These are phyloP conservation scores for Coelopa pilipes DNA, from an alignment of 2,888 invertebrate species.

Conservation along the genomic window DNA sequence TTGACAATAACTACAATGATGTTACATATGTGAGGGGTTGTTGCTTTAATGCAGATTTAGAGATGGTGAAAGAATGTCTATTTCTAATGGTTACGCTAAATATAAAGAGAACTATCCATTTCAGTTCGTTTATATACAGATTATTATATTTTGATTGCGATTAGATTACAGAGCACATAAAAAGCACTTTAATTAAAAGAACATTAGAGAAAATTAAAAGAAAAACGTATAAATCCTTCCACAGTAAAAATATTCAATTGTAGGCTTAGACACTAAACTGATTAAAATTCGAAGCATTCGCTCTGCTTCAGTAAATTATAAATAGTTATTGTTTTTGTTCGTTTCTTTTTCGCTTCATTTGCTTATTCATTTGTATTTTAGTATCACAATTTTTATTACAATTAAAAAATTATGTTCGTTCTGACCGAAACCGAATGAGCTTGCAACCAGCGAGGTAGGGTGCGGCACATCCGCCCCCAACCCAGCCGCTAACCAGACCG, in stretches of 20 bases:
- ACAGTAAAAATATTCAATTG: too few species aligned
- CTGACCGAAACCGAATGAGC: slow-evolving; percentile 3
- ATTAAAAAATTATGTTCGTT: slow-evolving; percentile 1
- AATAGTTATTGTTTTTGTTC: slow-evolving; percentile 12
- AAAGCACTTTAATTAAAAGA: background rate
- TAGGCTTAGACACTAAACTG: background rate
- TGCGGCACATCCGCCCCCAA: background rate
- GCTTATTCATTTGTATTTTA: slow-evolving; percentile 23
- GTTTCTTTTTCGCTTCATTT: slow-evolving; percentile 24
- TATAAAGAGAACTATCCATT: background rate
- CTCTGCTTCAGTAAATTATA: slow-evolving; percentile 3
- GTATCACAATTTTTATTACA: slow-evolving; percentile 32
- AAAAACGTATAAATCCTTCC: background rate
- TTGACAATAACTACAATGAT: slow-evolving; percentile 6
- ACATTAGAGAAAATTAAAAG: background rate
- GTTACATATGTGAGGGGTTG: too few species aligned
- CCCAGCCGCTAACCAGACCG: background rate
- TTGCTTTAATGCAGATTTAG: too few species aligned
- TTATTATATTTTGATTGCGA: background rate
- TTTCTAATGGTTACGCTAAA: background rate
- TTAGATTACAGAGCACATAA: background rate
- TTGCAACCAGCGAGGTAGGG: background rate
- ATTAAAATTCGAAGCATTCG: background rate
- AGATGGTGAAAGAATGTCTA: background rate
- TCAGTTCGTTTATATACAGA: too few species aligned